Percentiles rank a stretch among this genome's conserved stretches.
These are phyloP conservation scores for Oryzaephilus surinamensis DNA, from an alignment of 1,140 invertebrate genomes.

Conservation along the genomic window DNA sequence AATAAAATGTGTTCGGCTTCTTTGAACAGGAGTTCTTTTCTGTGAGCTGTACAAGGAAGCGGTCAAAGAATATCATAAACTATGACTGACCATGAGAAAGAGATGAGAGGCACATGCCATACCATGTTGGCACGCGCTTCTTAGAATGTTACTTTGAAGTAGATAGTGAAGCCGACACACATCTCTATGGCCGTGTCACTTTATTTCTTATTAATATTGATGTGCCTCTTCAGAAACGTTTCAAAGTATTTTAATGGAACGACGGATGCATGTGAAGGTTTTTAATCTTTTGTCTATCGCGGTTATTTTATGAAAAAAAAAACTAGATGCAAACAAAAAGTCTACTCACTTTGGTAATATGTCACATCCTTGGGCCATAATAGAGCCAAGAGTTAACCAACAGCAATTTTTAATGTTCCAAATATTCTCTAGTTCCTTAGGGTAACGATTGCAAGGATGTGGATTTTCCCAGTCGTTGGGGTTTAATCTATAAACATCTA, in stretches of 20 bases:
- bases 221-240: constrained; percentile 3
- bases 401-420: constrained; percentile 65
- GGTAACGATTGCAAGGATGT: constrained; percentile 71
- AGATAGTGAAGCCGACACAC: constrained; percentile 9
- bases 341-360: constrained; percentile 61
- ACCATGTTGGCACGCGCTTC: constrained; percentile 21
- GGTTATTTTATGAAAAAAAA: background rate
- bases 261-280: no score
- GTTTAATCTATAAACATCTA: constrained; percentile 57
- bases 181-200: constrained; percentile 3
- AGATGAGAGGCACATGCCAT: constrained; percentile 16
- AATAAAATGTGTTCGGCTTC: constrained; percentile 9
- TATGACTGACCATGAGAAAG: constrained; percentile 14
- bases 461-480: constrained; percentile 83
- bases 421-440: constrained; percentile 66
- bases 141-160: constrained; percentile 18
- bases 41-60: constrained; percentile 14
- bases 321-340: background rate
- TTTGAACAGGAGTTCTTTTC: constrained; percentile 14
- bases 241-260: no score
- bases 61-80: constrained; percentile 21
- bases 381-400: constrained; percentile 68
- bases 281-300: no score
- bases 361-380: constrained; percentile 72
- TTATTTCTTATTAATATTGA: constrained; percentile 14